phyloP scores from a whole-genome alignment of 2,797 vertebrate species.

The Caiman crocodilus region DNA sequence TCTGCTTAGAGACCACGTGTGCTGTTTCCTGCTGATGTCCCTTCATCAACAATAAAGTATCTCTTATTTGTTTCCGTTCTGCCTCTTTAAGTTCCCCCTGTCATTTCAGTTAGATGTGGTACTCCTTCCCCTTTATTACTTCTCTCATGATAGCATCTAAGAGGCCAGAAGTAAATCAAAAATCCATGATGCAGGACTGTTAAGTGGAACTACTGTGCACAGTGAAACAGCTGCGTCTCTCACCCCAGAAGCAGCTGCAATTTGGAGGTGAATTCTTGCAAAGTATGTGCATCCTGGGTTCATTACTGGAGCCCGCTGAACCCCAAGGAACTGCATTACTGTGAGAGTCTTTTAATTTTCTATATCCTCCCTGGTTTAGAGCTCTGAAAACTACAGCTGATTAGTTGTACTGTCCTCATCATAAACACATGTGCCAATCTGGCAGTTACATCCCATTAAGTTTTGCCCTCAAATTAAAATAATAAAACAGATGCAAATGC shows the following conservation, averaged over 20 bases:
- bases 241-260: slow-evolving; percentile 39
- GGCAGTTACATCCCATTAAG: not conserved
- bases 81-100: not conserved
- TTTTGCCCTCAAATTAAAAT: not conserved
- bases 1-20: not conserved
- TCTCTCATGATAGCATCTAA: slow-evolving; percentile 54
- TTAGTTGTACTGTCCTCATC: not conserved
- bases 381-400: not conserved
- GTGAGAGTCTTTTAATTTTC: not conserved
- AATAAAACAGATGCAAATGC: not conserved
- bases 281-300: not conserved
- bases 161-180: not conserved
- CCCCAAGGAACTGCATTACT: not conserved
- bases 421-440: not conserved
- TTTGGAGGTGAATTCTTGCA: not conserved
- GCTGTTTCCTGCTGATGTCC: slow-evolving; percentile 64
- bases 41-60: slow-evolving; percentile 60
- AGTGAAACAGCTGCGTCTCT: not conserved
- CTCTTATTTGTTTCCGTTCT: not conserved
- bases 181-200: slow-evolving; percentile 38
- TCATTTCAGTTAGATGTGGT: slow-evolving; percentile 25
- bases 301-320: not conserved
- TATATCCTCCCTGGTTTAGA: not conserved
- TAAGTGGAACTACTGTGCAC: not conserved
- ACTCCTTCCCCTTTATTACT: slow-evolving; percentile 49